Conservation (phyloP, 1,140 invertebrate species). For the Vanessa tameamea region DNA sequence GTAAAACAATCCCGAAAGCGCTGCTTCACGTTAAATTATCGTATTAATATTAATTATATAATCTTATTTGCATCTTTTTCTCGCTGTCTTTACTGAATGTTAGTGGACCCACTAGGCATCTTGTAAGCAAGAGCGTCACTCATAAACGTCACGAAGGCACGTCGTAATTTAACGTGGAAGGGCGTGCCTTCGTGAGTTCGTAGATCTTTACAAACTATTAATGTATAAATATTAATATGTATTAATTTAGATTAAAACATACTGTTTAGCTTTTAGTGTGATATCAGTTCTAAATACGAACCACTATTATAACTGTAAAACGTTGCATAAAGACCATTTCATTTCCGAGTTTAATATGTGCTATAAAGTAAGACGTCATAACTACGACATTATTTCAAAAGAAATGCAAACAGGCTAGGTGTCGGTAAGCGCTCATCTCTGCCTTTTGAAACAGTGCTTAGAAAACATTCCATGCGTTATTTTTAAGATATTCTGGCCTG, state of each 20-base stretch:
- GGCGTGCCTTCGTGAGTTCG: too few relatives aligned
- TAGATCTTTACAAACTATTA: too few relatives aligned
- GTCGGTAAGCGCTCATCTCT: conserved; percentile 37
- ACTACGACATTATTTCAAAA: conserved; percentile 34
- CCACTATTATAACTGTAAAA: conserved; percentile 21
- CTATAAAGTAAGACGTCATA: conserved; percentile 30
- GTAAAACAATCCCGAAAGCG: too few relatives aligned
- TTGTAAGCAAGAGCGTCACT: too few relatives aligned
- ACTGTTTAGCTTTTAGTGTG: neutral
- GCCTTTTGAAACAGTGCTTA: conserved; percentile 35
- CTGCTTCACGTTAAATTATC: too few relatives aligned
- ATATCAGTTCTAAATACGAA: conserved; percentile 17
- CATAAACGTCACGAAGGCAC: too few relatives aligned
- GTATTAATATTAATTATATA: too few relatives aligned
- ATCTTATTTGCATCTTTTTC: too few relatives aligned
- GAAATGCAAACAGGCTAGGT: conserved; percentile 36
- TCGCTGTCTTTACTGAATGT: too few relatives aligned
- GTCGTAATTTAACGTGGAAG: too few relatives aligned
- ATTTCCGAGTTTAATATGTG: conserved; percentile 32
- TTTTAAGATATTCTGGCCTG: conserved; percentile 34
- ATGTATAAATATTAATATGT: neutral
- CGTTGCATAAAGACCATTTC: conserved; percentile 23
- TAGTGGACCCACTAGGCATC: too few relatives aligned
- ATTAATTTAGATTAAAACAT: neutral
- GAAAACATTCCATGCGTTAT: conserved; percentile 36